Evolutionary conservation across 2,797 vertebrate species (phyloP).

Genomic region (Anisognathus igniventris): DNA sequence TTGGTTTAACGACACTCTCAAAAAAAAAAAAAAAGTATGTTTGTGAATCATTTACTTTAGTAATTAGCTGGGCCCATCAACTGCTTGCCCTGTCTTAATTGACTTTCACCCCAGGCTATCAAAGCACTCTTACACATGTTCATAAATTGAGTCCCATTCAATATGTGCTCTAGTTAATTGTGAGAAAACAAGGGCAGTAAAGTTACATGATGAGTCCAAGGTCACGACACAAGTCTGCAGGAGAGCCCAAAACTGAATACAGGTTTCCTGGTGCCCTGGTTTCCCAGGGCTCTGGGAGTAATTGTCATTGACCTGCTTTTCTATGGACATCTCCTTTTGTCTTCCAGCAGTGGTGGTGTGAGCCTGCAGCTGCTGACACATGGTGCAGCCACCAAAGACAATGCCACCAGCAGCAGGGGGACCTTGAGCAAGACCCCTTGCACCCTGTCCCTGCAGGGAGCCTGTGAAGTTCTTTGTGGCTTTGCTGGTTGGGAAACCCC

Average conservation of each 20-base stretch:
- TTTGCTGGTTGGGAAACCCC: background rate
- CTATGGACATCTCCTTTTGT: background rate
- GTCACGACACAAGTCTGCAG: background rate
- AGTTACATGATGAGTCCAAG: background rate
- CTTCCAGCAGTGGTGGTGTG: background rate
- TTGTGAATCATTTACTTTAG: constrained; percentile 1
- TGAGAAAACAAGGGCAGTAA: background rate
- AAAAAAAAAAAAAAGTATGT: background rate
- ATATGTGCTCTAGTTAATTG: background rate
- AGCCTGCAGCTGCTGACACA: background rate
- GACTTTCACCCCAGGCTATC: background rate
- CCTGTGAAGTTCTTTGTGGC: accelerated
- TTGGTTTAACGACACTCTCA: background rate
- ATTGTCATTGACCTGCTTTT: constrained; percentile 19
- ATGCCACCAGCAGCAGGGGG: accelerated
- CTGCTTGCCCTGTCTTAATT: background rate
- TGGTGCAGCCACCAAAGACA: background rate
- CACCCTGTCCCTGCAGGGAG: background rate
- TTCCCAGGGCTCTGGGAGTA: background rate
- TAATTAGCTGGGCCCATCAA: background rate
- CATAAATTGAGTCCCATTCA: background rate
- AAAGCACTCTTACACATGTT: background rate
- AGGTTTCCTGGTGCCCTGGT: background rate
- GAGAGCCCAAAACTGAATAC: background rate
- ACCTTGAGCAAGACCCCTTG: background rate